These are phyloP conservation scores for Neopelma chrysocephalum DNA, from an alignment of 2,797 vertebrate species.

Conservation along the genomic window DNA sequence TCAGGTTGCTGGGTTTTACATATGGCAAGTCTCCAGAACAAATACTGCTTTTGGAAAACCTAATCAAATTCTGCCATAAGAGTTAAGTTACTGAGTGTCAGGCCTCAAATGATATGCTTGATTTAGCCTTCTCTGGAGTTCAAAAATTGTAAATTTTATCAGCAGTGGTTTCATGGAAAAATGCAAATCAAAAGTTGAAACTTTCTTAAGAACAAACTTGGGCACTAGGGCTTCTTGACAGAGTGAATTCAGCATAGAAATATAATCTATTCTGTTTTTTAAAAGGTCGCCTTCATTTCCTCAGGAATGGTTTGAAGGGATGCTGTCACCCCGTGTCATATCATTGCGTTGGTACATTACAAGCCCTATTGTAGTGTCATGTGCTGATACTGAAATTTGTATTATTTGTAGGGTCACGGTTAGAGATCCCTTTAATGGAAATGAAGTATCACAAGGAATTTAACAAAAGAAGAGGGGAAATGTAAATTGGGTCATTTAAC, in stretches of 20 bases:
- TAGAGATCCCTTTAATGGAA: neutral
- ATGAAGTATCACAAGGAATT: neutral
- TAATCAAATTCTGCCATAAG: slow-evolving; percentile 35
- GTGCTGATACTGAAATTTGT: neutral
- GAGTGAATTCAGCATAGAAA: neutral
- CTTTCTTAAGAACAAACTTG: neutral
- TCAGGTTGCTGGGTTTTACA: slow-evolving; percentile 25
- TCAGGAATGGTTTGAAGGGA: neutral
- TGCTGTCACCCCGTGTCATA: accelerated
- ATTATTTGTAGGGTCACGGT: neutral
- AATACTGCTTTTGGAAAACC: slow-evolving; percentile 66
- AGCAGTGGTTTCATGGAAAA: slow-evolving; percentile 14
- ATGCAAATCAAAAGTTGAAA: slow-evolving; percentile 1
- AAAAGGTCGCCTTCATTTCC: neutral
- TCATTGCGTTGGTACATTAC: neutral
- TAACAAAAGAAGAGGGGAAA: neutral
- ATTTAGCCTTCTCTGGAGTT: slow-evolving; percentile 56
- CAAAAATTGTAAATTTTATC: slow-evolving; percentile 55
- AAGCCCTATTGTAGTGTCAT: neutral
- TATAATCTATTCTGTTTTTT: neutral
- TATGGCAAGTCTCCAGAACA: slow-evolving; percentile 61
- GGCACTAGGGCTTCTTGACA: neutral
- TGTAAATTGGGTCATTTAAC: neutral
- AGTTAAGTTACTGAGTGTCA: slow-evolving; percentile 53
- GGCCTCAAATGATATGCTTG: slow-evolving; percentile 39